Evolutionary conservation across 2,113 vertebrate species (phyloP).

Genomic region (Oncorhynchus nerka): DNA sequence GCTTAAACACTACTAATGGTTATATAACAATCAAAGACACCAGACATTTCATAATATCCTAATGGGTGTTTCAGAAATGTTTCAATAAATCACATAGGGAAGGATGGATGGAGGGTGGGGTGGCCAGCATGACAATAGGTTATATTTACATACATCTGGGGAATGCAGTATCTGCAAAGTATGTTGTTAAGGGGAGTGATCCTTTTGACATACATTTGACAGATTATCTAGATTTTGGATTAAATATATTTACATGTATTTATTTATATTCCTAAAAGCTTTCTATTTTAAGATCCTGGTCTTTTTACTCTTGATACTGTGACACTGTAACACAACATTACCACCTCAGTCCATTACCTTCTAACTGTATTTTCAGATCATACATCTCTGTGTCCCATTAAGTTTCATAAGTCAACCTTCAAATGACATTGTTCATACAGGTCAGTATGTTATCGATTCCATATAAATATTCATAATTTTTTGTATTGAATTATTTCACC

Average conservation of each 20-base stretch:
- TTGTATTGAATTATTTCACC: too few species aligned
- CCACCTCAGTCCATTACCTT: too few species aligned
- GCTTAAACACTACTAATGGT: slow-evolving; percentile 33
- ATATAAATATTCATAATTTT: too few species aligned
- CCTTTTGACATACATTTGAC: slow-evolving; percentile 3
- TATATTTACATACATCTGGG: slow-evolving; percentile 15
- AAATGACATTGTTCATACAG: too few species aligned
- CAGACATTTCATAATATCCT: slow-evolving; percentile 43
- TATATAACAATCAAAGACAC: slow-evolving; percentile 43
- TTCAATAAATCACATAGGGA: slow-evolving; percentile 6
- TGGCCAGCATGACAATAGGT: slow-evolving; percentile 3
- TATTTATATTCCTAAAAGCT: slow-evolving; percentile 17
- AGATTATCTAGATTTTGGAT: slow-evolving; percentile 39
- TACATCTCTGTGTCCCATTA: too few species aligned
- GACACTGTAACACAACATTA: too few species aligned
- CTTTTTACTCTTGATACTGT: too few species aligned
- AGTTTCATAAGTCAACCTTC: too few species aligned
- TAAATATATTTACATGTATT: slow-evolving; percentile 22
- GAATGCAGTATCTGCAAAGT: slow-evolving; percentile 5
- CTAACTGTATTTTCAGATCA: too few species aligned
- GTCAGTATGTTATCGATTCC: too few species aligned
- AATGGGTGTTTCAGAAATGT: slow-evolving; percentile 37
- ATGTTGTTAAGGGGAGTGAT: slow-evolving; percentile 9
- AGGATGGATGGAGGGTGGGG: not conserved
- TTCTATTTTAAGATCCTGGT: slow-evolving; percentile 29